Evolutionary conservation across 2,113 vertebrate genomes (phyloP).

Genomic region (Conger conger): DNA sequence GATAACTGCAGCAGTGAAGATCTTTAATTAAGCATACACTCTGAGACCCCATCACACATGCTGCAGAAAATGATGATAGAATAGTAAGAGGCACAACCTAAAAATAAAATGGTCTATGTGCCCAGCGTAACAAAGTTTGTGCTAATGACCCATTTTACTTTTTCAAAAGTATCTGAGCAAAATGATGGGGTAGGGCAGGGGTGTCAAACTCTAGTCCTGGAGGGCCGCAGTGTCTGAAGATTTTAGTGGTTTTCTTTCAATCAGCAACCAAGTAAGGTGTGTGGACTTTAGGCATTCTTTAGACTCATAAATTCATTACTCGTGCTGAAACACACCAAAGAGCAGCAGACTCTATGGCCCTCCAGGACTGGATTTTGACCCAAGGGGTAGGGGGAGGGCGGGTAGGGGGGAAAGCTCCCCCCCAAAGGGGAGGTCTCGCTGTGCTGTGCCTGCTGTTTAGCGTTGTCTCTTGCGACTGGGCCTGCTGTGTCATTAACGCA

Average conservation of each 20-base stretch:
- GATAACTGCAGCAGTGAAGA: neutral
- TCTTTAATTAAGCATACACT: slow-evolving; percentile 58
- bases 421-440: slow-evolving; percentile 60
- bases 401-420: slow-evolving; percentile 34
- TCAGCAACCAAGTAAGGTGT: too few relatives aligned
- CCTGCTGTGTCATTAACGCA: slow-evolving; percentile 37
- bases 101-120: slow-evolving; percentile 69
- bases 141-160: slow-evolving; percentile 72
- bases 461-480: slow-evolving; percentile 36
- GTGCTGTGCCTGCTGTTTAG: slow-evolving; percentile 43
- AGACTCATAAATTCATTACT: too few relatives aligned
- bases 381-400: too few relatives aligned
- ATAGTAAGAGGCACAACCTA: slow-evolving; percentile 62
- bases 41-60: slow-evolving; percentile 54
- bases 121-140: slow-evolving; percentile 65
- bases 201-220: too few relatives aligned
- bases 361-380: too few relatives aligned
- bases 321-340: too few relatives aligned
- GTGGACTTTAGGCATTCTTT: too few relatives aligned
- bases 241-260: too few relatives aligned
- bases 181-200: slow-evolving; percentile 12
- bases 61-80: slow-evolving; percentile 30
- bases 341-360: too few relatives aligned
- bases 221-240: too few relatives aligned
- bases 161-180: slow-evolving; percentile 50